These are phyloP conservation scores for Trichogramma pretiosum DNA, from an alignment of 1,140 invertebrate species.

Conservation along the genomic window DNA sequence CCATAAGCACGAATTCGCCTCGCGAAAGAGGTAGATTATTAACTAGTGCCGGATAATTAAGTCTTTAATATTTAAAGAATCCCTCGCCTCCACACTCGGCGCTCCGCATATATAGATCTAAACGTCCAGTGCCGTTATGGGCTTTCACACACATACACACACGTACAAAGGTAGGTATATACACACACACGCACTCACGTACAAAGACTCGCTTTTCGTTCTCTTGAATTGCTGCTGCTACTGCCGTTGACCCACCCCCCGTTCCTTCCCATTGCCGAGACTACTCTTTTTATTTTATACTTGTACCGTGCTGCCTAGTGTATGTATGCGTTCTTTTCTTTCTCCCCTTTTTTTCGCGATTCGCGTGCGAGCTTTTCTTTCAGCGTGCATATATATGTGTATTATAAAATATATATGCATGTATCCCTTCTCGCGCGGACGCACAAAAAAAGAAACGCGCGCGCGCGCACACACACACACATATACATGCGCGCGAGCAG, in stretches of 20 bases:
- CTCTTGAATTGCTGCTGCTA: no score
- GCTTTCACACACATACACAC: constrained; percentile 11
- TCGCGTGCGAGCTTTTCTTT: constrained; percentile 17
- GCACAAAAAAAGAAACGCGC: not conserved
- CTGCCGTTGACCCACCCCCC: constrained; percentile 9
- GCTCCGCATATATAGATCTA: no score
- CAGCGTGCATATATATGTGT: no score
- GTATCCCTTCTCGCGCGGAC: not conserved
- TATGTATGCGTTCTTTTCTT: constrained; percentile 12
- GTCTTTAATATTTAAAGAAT: constrained; percentile 41
- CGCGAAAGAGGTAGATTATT: constrained; percentile 32
- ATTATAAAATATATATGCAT: no score
- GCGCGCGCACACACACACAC: no score
- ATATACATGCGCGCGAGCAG: constrained; percentile 7
- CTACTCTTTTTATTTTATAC: constrained; percentile 11
- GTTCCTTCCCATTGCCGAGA: not conserved
- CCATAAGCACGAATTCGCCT: constrained; percentile 24
- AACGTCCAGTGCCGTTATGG: constrained; percentile 25
- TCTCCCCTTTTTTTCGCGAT: constrained; percentile 12
- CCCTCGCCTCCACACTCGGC: no score
- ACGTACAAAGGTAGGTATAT: no score
- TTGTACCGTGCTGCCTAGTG: not conserved
- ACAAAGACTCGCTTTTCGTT: constrained; percentile 23
- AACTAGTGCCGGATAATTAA: constrained; percentile 39
- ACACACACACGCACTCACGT: not conserved